Percentiles rank a stretch among this genome's conserved stretches.
These are phyloP conservation scores for Nothocercus julius DNA, from an alignment of 2,113 vertebrate species.

Conservation along the genomic window DNA sequence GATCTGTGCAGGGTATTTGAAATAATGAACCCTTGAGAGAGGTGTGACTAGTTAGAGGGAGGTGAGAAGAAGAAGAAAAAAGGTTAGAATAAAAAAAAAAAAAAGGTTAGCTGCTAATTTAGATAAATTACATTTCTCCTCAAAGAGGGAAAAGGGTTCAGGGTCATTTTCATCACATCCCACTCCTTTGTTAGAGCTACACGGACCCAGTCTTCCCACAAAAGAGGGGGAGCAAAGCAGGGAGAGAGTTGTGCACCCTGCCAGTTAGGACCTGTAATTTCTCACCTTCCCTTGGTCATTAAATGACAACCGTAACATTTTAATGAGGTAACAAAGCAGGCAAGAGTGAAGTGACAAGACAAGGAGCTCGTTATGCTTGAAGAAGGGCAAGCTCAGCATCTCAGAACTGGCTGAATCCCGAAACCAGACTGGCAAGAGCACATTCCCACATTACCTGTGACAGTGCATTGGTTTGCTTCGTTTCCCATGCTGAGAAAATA, in stretches of 20 bases:
- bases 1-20: constrained; percentile 10
- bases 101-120: constrained; percentile 24
- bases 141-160: not conserved
- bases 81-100: not conserved
- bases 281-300: not conserved
- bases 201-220: not conserved
- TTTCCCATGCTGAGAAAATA: not conserved
- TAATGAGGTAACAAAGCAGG: not conserved
- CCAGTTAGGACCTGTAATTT: not conserved
- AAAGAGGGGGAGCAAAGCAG: not conserved
- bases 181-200: not conserved
- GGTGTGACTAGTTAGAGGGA: not conserved
- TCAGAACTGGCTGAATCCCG: not conserved
- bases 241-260: not conserved
- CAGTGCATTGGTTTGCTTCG: not conserved
- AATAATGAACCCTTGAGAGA: constrained; percentile 34
- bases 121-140: constrained; percentile 40
- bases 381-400: not conserved
- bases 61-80: not conserved
- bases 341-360: not conserved
- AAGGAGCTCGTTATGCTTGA: not conserved
- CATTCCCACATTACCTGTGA: not conserved
- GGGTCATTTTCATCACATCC: not conserved
- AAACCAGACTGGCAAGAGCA: not conserved
- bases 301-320: not conserved